phyloP scores from a whole-genome alignment of 2,113 vertebrate genomes.

The Tauraco erythrolophus region DNA sequence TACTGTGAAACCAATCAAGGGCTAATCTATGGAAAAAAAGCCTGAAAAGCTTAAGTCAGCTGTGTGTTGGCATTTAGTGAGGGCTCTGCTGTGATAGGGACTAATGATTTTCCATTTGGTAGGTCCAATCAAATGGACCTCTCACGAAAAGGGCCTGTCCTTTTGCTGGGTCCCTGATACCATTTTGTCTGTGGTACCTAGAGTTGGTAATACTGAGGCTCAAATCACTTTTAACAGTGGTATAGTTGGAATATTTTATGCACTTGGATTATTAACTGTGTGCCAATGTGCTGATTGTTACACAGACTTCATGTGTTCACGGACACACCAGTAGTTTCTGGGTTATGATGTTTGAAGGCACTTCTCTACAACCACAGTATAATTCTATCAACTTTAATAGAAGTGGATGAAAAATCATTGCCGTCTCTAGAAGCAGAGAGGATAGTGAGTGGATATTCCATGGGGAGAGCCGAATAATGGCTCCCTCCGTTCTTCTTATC shows the following conservation, averaged over 20 bases:
- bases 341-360: not conserved
- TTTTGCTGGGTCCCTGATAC: not conserved
- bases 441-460: not conserved
- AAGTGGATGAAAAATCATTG: not conserved
- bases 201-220: not conserved
- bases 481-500: not conserved
- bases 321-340: not conserved
- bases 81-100: not conserved
- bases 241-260: not conserved
- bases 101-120: not conserved
- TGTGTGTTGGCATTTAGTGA: not conserved
- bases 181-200: not conserved
- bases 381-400: not conserved
- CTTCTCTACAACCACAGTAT: not conserved
- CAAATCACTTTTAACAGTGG: not conserved
- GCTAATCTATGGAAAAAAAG: not conserved
- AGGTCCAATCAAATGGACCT: not conserved
- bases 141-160: not conserved
- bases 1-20: not conserved
- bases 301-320: not conserved
- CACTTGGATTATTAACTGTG: not conserved
- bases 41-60: not conserved
- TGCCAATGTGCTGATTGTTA: not conserved
- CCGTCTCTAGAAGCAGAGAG: not conserved
- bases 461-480: not conserved